Evolutionary conservation across 2,888 invertebrate genomes (phyloP), one percentile per base, ranked within the genome.

Genomic region (Geophilus truncorum): DNA sequence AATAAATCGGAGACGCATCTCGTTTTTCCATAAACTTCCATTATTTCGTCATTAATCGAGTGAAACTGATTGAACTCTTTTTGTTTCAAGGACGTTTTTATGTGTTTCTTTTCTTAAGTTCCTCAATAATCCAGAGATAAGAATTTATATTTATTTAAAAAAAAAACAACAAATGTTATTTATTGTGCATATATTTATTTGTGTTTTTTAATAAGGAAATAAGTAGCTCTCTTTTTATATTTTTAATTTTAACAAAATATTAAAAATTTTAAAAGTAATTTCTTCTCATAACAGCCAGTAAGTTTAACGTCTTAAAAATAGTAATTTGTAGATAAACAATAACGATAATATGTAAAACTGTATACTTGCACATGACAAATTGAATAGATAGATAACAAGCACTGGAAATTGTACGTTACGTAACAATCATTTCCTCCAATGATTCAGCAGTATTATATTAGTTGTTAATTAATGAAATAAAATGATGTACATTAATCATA

Each of bases 151-250:
- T 62, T 62, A 62, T 62, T 62, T 40, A n/a, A 40, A 40, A 18
- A 62, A 62, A 62, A 57, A 62, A 62, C n/a, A 62, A 21, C 21
- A 62, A 62, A 62, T 62, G 57, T 62, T 62, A 62, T 62, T 62
- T 62, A 62, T 62, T 62, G 57, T 62, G 57, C 57, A 62, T 62
- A 62, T 62, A 62, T 62, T 62, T 62, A 62, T 62, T 62, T 62
- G 57, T 62, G 57, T 40, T n/a, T 40, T 40, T 34, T 40, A n/a
- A n/a, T 40, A 40, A 40, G 40, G n/a, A 62, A 62, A 12, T 18
- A 62, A 62, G 57, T 62, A 62, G 57, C 18, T 9, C 21, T 40
- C 57, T 23, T 23, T 51, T 62, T 18, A 62, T 62, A 62, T 62
- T 62, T 40, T 40, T 40, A 40, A 40, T n/a, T n/a, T n/a, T n/a